These are phyloP conservation scores for Bursaphelenchus okinawaensis DNA, from an alignment of 2,888 invertebrate genomes.

Conservation along the genomic window DNA sequence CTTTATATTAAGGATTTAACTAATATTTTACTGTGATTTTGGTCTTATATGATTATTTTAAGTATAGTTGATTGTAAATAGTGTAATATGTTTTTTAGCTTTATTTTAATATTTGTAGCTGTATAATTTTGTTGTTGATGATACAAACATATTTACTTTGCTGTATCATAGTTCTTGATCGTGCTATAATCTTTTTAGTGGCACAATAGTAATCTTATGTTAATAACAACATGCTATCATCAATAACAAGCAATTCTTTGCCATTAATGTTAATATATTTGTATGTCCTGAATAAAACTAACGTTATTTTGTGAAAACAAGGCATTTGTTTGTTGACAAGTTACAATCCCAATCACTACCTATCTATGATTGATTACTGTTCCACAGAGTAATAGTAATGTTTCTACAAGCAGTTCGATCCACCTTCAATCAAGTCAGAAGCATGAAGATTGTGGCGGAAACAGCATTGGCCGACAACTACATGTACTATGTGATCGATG, in stretches of 20 bases:
- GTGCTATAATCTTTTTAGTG: no score
- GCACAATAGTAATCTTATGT: no score
- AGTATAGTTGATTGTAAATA: no score
- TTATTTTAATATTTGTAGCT: no score
- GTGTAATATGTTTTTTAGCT: no score
- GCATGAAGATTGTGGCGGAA: conserved; percentile 44
- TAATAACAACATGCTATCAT: conserved; percentile 2
- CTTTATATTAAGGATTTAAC: no score
- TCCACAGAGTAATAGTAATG: not conserved
- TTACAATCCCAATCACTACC: not conserved
- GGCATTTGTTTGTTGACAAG: not conserved
- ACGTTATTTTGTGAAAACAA: not conserved
- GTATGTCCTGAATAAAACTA: not conserved
- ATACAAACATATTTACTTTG: no score
- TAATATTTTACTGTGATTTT: no score
- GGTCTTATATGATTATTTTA: no score
- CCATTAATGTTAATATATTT: not conserved
- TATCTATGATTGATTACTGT: not conserved
- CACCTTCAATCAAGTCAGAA: conserved; percentile 11
- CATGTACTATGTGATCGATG: conserved; percentile 36
- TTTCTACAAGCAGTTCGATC: not conserved
- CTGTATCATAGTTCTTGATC: no score
- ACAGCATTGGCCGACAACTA: conserved; percentile 46
- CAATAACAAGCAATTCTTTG: not conserved
- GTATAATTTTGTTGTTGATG: not conserved